phyloP scores from a whole-genome alignment of 2,888 invertebrate genomes.

The Himalopsyche kuldschensis region DNA sequence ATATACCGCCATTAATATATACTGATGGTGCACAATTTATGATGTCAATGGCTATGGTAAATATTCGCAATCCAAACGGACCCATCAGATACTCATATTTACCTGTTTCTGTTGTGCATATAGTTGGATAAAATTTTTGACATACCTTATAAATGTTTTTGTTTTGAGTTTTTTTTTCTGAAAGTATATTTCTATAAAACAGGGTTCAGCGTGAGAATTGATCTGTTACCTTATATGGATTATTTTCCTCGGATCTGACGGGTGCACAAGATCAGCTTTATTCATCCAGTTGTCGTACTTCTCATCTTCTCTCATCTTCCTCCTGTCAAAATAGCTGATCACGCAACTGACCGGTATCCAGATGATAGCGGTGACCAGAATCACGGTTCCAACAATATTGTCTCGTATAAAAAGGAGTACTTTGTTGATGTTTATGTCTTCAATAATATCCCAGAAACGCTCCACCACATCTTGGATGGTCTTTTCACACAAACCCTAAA shows the following conservation, averaged over 20 bases:
- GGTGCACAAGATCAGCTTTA: slow-evolving; percentile 69
- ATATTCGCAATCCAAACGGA: too few species aligned
- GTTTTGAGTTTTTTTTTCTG: too few species aligned
- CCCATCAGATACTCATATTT: too few species aligned
- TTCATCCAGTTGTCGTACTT: slow-evolving; percentile 73
- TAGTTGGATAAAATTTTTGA: too few species aligned
- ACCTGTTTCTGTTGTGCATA: neutral
- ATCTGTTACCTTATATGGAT: slow-evolving; percentile 63
- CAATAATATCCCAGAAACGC: slow-evolving; percentile 96
- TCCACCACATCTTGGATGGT: slow-evolving; percentile 94
- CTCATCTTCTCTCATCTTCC: slow-evolving; percentile 70
- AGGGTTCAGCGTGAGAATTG: neutral
- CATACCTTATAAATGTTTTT: too few species aligned
- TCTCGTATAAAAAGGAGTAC: slow-evolving; percentile 86
- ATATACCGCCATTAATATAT: too few species aligned
- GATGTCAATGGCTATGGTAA: too few species aligned
- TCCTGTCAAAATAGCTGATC: slow-evolving; percentile 80
- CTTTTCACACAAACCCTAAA: slow-evolving; percentile 89
- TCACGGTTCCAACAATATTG: slow-evolving; percentile 92
- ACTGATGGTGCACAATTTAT: too few species aligned
- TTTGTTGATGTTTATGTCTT: slow-evolving; percentile 93
- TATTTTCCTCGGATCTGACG: slow-evolving; percentile 70
- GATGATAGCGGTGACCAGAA: slow-evolving; percentile 84
- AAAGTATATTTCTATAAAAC: too few species aligned
- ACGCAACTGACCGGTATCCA: slow-evolving; percentile 95